These are phyloP conservation scores for Sitta europaea DNA, from an alignment of 2,113 vertebrate species.

Conservation along the genomic window DNA sequence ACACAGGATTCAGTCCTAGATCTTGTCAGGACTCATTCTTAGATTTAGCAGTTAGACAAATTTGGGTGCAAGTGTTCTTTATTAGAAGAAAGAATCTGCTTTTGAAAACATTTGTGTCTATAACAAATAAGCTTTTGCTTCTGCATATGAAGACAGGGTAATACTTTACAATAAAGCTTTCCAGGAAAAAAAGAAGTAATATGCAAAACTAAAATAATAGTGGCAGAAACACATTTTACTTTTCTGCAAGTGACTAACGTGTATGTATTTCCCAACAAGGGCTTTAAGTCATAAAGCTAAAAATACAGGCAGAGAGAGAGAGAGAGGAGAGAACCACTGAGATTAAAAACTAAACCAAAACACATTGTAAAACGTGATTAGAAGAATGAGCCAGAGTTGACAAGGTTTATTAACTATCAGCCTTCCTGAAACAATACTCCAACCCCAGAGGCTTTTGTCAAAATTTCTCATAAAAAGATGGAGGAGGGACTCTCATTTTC, in stretches of 20 bases:
- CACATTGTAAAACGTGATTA: background rate
- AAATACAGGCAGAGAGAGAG: background rate
- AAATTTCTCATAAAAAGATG: background rate
- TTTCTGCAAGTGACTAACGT: background rate
- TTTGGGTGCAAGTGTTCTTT: background rate
- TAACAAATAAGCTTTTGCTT: background rate
- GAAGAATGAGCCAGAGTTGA: background rate
- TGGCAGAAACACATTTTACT: background rate
- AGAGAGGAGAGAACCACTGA: background rate
- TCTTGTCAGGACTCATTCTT: background rate
- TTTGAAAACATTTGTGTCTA: background rate
- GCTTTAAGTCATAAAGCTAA: conserved; percentile 3
- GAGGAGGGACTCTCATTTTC: background rate
- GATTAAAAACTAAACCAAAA: conserved; percentile 26
- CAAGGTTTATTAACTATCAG: conserved; percentile 21
- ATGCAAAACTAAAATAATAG: background rate
- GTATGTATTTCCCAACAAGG: background rate
- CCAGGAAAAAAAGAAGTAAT: background rate
- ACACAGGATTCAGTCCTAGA: background rate
- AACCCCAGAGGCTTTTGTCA: background rate
- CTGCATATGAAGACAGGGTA: background rate
- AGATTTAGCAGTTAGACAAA: background rate
- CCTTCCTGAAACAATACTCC: conserved; percentile 6
- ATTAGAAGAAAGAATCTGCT: background rate
- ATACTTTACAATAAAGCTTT: background rate